Base-by-base conservation (phyloP, 1,140 invertebrate genomes). In the Acromyrmex heyeri region DNA sequence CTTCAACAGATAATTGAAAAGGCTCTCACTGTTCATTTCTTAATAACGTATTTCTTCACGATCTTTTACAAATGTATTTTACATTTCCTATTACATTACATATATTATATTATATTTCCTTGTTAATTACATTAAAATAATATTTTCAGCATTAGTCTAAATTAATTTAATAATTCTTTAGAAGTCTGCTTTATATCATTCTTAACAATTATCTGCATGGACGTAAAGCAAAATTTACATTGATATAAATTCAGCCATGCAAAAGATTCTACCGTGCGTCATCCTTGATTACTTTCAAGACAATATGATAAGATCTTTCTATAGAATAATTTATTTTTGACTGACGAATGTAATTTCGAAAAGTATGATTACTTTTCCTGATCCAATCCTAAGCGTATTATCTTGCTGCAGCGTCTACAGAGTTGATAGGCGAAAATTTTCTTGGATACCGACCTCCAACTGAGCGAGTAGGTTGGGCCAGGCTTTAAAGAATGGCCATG, bases 401-500 rank as follows among this genome's bases (percentile, higher is more conserved):
- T 48, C 34, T 67, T 18, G 10, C 7, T 21, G 55, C 21, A 16
- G 21, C 12, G 50, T 55, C 24, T 24, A 24, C 14, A 27, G 44
- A 57, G 50, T 21, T 34, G 30, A 21, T 12, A 44, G 3, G 38
- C 44, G 48, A 70, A 81, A 75, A 88, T 89, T 86, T 89, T 75
- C 75, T 69, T 38, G 59, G 48, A 30, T 85, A 50, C 70, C 72
- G 24, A 67, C 21, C 61, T 72, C 48, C 61, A 12, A 70, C 75
- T 62, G 62, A 88, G 59, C 86, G 70, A 62, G 10, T 50, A 64
- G 69, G 48, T 81, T 57, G 85, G 14, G 4, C 69, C 44, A 10
- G 38, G 12, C 48, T 34, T 75, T 88, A 70, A 89, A 89, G 76
- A 88, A 89, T 86, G 70, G 55, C 70, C n/a, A 72, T 62, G 86